A percentile compares a stretch with the other conserved stretches of the same genome.
Evolutionary conservation across 64 coral and sea anemone genomes (phyloP).

Genomic region (Pachyseris speciosa): DNA sequence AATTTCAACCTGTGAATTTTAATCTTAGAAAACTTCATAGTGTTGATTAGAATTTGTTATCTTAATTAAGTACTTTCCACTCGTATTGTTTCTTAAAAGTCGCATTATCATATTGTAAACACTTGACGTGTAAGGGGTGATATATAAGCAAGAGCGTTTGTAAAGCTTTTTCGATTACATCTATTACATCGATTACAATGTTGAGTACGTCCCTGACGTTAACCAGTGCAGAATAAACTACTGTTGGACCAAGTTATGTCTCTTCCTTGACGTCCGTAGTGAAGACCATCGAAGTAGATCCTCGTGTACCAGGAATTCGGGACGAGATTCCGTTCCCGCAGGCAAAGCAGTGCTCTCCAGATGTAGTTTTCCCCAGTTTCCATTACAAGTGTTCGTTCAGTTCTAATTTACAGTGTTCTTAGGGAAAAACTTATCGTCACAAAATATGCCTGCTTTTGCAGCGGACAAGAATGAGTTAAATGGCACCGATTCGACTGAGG

Average conservation of each 20-base stretch:
- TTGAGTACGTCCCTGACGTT: too few species aligned
- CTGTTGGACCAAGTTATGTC: constrained; percentile 5
- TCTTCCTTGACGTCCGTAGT: background rate
- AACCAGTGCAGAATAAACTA: background rate
- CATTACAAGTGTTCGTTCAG: too few species aligned
- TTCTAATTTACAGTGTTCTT: too few species aligned
- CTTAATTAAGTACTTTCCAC: background rate
- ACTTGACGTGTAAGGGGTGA: background rate
- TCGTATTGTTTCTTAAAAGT: background rate
- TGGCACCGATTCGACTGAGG: too few species aligned
- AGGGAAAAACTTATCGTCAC: constrained; percentile 7
- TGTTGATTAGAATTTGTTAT: background rate
- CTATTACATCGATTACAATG: background rate
- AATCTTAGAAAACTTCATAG: background rate
- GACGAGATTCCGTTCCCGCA: background rate
- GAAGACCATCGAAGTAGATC: background rate
- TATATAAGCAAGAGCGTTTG: background rate
- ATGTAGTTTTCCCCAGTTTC: too few species aligned
- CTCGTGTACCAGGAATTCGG: too few species aligned
- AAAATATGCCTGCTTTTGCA: too few species aligned
- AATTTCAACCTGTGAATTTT: background rate
- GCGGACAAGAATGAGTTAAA: too few species aligned
- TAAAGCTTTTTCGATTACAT: background rate
- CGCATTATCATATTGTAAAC: background rate
- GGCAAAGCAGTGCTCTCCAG: background rate